phyloP scores from a whole-genome alignment of 2,113 vertebrate genomes.

The Xiphorhynchus elegans region DNA sequence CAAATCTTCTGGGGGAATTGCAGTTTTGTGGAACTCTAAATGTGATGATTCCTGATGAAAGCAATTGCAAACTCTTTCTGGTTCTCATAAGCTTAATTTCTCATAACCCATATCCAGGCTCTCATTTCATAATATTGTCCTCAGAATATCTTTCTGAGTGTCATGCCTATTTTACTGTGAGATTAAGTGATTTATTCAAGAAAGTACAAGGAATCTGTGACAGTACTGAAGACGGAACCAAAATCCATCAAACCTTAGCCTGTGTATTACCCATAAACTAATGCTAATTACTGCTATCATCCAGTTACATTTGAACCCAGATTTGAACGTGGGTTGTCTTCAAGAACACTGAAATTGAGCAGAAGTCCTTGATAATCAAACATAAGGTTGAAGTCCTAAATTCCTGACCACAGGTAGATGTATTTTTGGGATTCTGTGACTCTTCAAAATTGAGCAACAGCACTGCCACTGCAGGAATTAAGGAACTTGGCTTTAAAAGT shows the following conservation, averaged over 20 bases:
- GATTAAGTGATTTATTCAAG: background rate
- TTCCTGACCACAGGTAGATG: background rate
- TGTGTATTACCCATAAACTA: background rate
- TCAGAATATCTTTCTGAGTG: background rate
- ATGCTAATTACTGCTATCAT: background rate
- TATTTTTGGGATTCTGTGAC: background rate
- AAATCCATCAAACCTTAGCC: background rate
- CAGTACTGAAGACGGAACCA: background rate
- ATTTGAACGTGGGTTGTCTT: background rate
- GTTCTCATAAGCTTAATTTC: background rate
- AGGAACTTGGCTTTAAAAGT: background rate
- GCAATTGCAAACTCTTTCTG: background rate
- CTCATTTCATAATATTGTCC: background rate
- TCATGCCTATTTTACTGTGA: background rate
- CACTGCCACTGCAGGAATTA: background rate
- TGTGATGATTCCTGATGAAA: background rate
- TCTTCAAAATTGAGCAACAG: background rate
- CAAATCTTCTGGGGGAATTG: background rate
- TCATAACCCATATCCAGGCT: background rate
- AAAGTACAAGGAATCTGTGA: background rate
- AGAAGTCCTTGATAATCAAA: background rate
- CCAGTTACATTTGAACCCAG: background rate
- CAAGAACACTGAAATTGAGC: background rate
- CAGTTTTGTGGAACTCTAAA: background rate
- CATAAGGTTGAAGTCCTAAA: background rate